Evolutionary conservation across 2,797 vertebrate genomes (phyloP), one percentile per base, ranked within the genome.

Genomic region (Geotrypetes seraphini): DNA sequence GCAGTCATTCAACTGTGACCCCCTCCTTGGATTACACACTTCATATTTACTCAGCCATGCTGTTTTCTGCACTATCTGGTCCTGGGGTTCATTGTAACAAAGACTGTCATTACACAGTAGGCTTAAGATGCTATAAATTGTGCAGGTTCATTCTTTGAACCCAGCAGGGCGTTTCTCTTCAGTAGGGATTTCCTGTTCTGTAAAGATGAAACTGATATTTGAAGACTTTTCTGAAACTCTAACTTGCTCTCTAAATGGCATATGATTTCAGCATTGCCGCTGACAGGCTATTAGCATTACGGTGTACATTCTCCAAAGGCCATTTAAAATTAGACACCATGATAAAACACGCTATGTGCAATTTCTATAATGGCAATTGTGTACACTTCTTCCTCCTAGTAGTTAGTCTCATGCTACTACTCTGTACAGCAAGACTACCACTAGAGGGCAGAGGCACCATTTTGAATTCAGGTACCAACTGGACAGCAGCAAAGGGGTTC

Each of bases 161-260:
- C 36, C 31, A 28, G 10, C 12, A n/a, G 28, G 19, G 12, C 28
- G 7, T 10, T 51, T 60, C 22, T 36, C 53, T 30, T 33, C 40
- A 24, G 39, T 43, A 34, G 19, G 17, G 16, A 50, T 33, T 38
- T 22, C 37, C 25, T 16, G 18, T 31, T 58, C 56, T 55, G 45
- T 52, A 36, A 53, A 53, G 33, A 46, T 40, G 15, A 57, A 63
- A 56, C 3, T 26, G 15, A 33, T 29, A 23, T 25, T 43, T n/a
- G n/a, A n/a, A n/a, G n/a, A 43, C 40, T 47, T n/a, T n/a, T 50
- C 33, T 20, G 19, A 15, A 28, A 7, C 10, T 5, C 2, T n/a
- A n/a, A n/a, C n/a, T 19, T 21, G 19, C 31, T 33, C 11, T 28
- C 19, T 10, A 36, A 13, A 39, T 29, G 16, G 10, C 19, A 40